Conservation (phyloP, 1,140 invertebrate species). For the Euglossa dilemma region DNA sequence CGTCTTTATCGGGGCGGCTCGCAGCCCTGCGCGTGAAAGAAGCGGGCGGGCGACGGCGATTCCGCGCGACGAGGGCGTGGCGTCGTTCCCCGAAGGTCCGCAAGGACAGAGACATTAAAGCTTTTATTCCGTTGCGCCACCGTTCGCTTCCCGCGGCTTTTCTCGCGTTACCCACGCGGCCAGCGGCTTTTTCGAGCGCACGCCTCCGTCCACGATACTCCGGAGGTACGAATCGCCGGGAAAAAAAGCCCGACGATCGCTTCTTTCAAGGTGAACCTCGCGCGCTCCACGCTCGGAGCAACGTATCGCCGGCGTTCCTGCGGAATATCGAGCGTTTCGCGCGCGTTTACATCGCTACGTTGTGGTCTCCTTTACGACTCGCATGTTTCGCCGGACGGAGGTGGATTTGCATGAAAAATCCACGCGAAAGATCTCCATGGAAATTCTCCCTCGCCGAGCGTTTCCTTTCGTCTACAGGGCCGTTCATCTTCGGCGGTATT, state of each 20-base stretch:
- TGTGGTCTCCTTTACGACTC: not conserved
- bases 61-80: conserved; percentile 51
- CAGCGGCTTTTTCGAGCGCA: conserved; percentile 24
- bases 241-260: not conserved
- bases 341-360: conserved; percentile 11
- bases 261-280: conserved; percentile 24
- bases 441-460: not conserved
- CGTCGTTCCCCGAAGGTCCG: conserved; percentile 37
- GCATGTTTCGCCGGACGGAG: too few species aligned
- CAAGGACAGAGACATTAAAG: conserved; percentile 51
- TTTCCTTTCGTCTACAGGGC: not conserved
- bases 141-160: conserved; percentile 22
- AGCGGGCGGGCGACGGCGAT: conserved; percentile 19
- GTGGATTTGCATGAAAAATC: too few species aligned
- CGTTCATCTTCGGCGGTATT: not conserved
- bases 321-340: not conserved
- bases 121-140: conserved; percentile 38
- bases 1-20: conserved; percentile 39
- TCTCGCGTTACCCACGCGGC: conserved; percentile 33
- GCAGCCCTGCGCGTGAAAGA: not conserved
- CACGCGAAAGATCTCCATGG: not conserved
- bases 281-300: not conserved
- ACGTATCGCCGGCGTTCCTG: not conserved
- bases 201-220: conserved; percentile 1
- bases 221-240: conserved; percentile 1